These are phyloP conservation scores for Apocrypta bakeri DNA, from an alignment of 1,140 invertebrate genomes.

Conservation along the genomic window DNA sequence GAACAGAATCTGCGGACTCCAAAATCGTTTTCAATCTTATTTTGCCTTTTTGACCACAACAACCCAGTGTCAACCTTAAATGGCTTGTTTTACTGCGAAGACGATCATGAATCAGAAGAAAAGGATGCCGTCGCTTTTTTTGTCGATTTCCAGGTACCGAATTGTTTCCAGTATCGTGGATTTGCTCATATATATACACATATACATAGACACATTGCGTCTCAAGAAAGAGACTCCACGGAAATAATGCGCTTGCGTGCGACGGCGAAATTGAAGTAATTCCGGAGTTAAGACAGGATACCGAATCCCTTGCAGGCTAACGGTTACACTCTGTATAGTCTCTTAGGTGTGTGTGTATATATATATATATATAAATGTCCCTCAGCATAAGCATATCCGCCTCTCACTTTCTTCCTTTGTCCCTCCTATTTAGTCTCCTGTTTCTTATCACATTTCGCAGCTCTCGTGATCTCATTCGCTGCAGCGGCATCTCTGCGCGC, in stretches of 20 bases:
- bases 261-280: conserved; percentile 7
- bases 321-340: neutral
- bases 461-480: conserved; percentile 2
- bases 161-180: too few species aligned
- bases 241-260: neutral
- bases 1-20: too few species aligned
- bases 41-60: too few species aligned
- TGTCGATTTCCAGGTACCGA: too few species aligned
- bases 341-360: too few species aligned
- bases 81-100: too few species aligned
- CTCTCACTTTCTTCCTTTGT: conserved; percentile 29
- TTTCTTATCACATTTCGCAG: conserved; percentile 24
- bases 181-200: too few species aligned
- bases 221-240: neutral
- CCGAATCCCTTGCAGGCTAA: conserved; percentile 1
- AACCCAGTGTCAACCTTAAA: too few species aligned
- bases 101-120: too few species aligned
- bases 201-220: too few species aligned
- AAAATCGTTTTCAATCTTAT: too few species aligned
- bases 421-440: conserved; percentile 8
- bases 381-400: conserved; percentile 4
- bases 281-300: conserved; percentile 3
- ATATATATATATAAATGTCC: neutral
- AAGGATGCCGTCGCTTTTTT: too few species aligned
- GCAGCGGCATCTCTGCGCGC: neutral